These are phyloP conservation scores for Prosapia bicincta DNA, from an alignment of 2,888 invertebrate genomes.

Conservation along the genomic window DNA sequence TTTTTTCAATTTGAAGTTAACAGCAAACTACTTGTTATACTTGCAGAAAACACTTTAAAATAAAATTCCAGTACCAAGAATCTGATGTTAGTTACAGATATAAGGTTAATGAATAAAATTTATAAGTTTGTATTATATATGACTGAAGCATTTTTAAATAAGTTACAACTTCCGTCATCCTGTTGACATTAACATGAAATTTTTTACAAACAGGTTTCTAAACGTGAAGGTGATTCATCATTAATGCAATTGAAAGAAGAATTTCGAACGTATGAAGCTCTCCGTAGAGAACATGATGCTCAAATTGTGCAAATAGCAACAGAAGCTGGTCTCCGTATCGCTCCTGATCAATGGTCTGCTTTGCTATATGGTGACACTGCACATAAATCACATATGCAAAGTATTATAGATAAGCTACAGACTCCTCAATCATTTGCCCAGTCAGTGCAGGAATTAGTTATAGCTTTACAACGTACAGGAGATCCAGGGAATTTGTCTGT, in stretches of 20 bases:
- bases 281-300: conserved; percentile 94
- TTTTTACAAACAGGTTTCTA: conserved; percentile 67
- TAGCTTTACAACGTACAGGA: conserved; percentile 83
- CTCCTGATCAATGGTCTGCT: conserved; percentile 98
- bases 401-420: conserved; percentile 85
- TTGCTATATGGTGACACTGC: conserved; percentile 91
- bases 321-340: conserved; percentile 93
- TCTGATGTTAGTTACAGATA: no score
- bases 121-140: no score
- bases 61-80: no score
- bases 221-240: conserved; percentile 94
- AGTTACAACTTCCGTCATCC: no score
- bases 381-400: conserved; percentile 98
- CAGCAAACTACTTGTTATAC: no score
- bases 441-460: conserved; percentile 86
- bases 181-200: no score
- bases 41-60: no score
- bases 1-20: no score
- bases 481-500: conserved; percentile 81
- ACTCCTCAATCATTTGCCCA: conserved; percentile 87
- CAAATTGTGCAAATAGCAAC: conserved; percentile 98
- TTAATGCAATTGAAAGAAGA: conserved; percentile 98
- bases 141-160: no score
- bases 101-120: no score
- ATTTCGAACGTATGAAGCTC: conserved; percentile 89